Percentiles rank a stretch among this genome's conserved stretches.
Conservation (phyloP, 2,888 invertebrate genomes). For the Xanthia togata region DNA sequence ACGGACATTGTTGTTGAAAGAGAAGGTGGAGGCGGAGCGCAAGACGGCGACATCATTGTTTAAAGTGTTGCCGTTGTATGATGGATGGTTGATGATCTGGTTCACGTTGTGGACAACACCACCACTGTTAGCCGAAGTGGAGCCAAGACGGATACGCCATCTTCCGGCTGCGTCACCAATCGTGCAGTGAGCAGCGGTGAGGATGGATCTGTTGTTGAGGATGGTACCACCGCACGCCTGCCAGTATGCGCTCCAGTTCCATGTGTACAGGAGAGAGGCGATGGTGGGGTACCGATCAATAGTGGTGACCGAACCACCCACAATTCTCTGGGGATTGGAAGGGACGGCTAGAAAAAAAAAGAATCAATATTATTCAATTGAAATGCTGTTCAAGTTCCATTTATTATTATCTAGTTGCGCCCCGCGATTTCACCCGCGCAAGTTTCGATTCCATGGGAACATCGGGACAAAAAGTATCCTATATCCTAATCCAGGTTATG, state of each 20-base stretch:
- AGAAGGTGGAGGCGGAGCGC: slow-evolving; percentile 33
- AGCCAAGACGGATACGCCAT: not conserved
- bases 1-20: slow-evolving; percentile 41
- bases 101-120: not conserved
- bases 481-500: no score
- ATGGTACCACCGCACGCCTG: slow-evolving; percentile 70
- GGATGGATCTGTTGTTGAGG: slow-evolving; percentile 64
- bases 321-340: slow-evolving; percentile 67
- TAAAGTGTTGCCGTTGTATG: not conserved
- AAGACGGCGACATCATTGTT: slow-evolving; percentile 38
- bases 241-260: slow-evolving; percentile 36
- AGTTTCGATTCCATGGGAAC: no score
- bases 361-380: no score
- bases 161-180: not conserved
- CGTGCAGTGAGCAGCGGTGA: slow-evolving; percentile 66
- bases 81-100: not conserved
- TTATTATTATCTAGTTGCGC: no score
- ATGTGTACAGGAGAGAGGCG: slow-evolving; percentile 62
- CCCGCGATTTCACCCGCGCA: no score
- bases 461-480: no score
- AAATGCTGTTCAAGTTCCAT: no score
- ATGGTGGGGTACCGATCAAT: slow-evolving; percentile 65
- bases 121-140: not conserved
- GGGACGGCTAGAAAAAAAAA: slow-evolving; percentile 57
- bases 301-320: slow-evolving; percentile 71